Evolutionary conservation across 2,113 vertebrate species (phyloP).

Genomic region (Dipodomys spectabilis): DNA sequence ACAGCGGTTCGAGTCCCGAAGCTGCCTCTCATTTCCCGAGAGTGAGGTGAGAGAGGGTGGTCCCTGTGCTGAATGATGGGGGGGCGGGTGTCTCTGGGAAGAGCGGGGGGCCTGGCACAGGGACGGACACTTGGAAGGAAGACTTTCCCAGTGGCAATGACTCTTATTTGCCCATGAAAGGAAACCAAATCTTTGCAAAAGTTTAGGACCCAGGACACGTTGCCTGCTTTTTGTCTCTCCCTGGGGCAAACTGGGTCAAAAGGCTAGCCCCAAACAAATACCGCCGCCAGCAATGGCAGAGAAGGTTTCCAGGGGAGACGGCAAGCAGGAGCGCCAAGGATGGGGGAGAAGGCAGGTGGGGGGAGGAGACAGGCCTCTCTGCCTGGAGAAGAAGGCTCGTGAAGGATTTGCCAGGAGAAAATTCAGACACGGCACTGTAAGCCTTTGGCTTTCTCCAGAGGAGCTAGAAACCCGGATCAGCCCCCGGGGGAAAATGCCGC

Average conservation of each 20-base stretch:
- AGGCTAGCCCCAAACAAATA: too few species aligned
- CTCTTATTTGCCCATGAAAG: background rate
- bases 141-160: background rate
- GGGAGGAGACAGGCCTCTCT: background rate
- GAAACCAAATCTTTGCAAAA: too few species aligned
- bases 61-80: background rate
- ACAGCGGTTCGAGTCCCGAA: background rate
- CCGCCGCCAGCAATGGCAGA: background rate
- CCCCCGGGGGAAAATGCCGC: background rate
- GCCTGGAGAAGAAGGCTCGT: fast-evolving
- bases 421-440: background rate
- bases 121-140: background rate
- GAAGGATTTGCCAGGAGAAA: background rate
- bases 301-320: background rate
- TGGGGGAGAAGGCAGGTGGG: background rate
- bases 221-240: background rate
- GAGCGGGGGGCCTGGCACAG: too few species aligned
- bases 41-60: too few species aligned
- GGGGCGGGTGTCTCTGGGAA: too few species aligned
- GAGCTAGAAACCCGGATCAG: background rate
- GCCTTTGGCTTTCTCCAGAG: background rate
- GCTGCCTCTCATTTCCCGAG: background rate
- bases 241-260: background rate
- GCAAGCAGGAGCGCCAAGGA: fast-evolving
- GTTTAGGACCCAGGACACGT: background rate